Evolutionary conservation across 1,140 invertebrate genomes (phyloP), one percentile per base, ranked within the genome.

Genomic region (Amphibalanus amphitrite): DNA sequence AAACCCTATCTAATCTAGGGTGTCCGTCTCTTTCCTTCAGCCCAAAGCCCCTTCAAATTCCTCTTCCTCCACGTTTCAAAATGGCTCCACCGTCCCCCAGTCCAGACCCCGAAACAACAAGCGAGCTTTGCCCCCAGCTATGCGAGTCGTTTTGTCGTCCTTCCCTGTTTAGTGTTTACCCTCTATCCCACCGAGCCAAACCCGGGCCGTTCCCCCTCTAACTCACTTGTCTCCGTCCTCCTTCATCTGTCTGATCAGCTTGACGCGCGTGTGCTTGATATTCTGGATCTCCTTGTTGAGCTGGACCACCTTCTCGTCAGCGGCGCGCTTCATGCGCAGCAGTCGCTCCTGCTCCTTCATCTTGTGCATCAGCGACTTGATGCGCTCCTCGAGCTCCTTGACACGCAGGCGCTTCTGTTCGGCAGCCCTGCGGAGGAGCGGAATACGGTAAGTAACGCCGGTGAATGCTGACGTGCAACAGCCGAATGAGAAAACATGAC

Each of bases 171-270:
- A n/a, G n/a, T n/a, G n/a, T n/a, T 15, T 15, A 25, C 13, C 13
- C 13, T 13, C 13, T 13, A 25, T 13, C 47, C 13, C 25, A 25
- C 47, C 47, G 47, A 59, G 47, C 25, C 13, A 13, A 15, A 25
- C 13, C 13, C 13, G 13, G 25, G 47, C n/a, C n/a, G n/a, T n/a
- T n/a, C n/a, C n/a, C n/a, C n/a, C n/a, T n/a, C 13, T 59, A 13
- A 59, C 47, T 59, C 13, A 95, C 73, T 85, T 86, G 69, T 93
- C 90, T 26, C 86, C 85, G 76, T 95, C 93, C 71, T 85, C 84
- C 23, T 89, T 87, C 89, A 95, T 94, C 77, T 90, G 87, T 47
- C 86, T 86, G 73, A 95, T 87, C 69, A 95, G 82, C 78, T 88
- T 89, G 0, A 95, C 90, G 79, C 90, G 87, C 3, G 86, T 86